Base-by-base conservation (phyloP, 2,888 invertebrate genomes). In the Crematogaster levior region DNA sequence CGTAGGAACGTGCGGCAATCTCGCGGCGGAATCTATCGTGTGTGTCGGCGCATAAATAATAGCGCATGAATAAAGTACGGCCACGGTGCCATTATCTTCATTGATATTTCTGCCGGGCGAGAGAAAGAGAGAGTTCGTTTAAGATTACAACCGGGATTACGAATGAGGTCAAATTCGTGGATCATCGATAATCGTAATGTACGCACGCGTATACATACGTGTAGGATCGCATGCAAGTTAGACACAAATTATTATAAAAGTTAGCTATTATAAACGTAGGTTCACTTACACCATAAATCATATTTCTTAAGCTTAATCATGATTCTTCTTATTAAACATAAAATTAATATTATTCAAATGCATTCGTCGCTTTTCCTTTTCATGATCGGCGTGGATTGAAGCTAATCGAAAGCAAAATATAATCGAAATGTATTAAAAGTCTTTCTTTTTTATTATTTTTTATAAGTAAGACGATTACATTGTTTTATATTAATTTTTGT, bases 41-140 rank as follows among this genome's bases (percentile, higher is more conserved):
- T 70, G 53, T 72, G 56, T 79, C 58, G 43, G 46, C 43, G 74
- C 79, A 73, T 73, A 24, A 72, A 73, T 43, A 79, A 51, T 51
- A 51, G 74, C 79, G 40, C n/a, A n/a, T 73, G 43, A 72, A 73
- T 43, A 79, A 18, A 60, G 46, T 70, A 43, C n/a, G 24, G 15
- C 37, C 18, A 27, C 21, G 37, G 48, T 68, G 72, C 27, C 79
- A 79, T 73, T 72, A 72, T 58, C 30, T 79, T 46, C 73, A 79
- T 79, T 72, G 74, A 79, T 79, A 79, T 73, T 73, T 75, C 48
- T 65, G 10, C 27, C 51, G 15, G 18, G 27, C 12, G 51, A 75
- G 27, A 75, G 37, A 65, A 51, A 65, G 51, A 65, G 48, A 65
- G 75, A 65, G 51, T 51, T 65, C 37, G 1, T 75, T 12, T 40